phyloP scores from a whole-genome alignment of 2,888 invertebrate genomes.

The Antitype chi region DNA sequence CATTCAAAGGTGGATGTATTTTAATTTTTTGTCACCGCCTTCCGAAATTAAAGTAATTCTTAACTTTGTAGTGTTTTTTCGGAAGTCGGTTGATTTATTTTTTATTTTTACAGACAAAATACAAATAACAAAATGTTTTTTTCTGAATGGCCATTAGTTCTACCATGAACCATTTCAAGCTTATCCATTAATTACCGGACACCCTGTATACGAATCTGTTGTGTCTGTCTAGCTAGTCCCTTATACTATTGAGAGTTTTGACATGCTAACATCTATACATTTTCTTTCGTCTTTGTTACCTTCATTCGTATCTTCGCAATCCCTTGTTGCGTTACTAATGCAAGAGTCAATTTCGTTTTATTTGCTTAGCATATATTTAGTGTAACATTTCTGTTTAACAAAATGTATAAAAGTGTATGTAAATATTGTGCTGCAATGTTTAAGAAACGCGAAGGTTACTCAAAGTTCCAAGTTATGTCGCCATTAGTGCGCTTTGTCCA shows the following conservation, averaged over 20 bases:
- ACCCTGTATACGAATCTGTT: background rate
- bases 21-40: no score
- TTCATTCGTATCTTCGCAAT: conserved; percentile 19
- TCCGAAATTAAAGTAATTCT: no score
- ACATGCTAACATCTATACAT: background rate
- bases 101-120: no score
- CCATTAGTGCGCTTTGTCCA: conserved; percentile 63
- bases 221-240: background rate
- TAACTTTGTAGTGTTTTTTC: no score
- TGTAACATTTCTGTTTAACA: conserved; percentile 49
- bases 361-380: conserved; percentile 56
- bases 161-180: no score
- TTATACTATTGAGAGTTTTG: background rate
- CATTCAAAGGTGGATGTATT: no score
- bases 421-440: conserved; percentile 69
- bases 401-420: conserved; percentile 60
- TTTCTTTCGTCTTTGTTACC: conserved; percentile 8
- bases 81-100: no score
- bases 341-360: conserved; percentile 36
- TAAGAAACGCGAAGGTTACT: conserved; percentile 68
- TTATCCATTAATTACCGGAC: no score
- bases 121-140: no score
- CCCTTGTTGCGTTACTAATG: conserved; percentile 1
- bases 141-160: no score
- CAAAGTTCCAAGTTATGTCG: conserved; percentile 69